Evolutionary conservation across 2,888 invertebrate species (phyloP), one percentile per base, ranked within the genome.

Genomic region (Flexamia atlantica): DNA sequence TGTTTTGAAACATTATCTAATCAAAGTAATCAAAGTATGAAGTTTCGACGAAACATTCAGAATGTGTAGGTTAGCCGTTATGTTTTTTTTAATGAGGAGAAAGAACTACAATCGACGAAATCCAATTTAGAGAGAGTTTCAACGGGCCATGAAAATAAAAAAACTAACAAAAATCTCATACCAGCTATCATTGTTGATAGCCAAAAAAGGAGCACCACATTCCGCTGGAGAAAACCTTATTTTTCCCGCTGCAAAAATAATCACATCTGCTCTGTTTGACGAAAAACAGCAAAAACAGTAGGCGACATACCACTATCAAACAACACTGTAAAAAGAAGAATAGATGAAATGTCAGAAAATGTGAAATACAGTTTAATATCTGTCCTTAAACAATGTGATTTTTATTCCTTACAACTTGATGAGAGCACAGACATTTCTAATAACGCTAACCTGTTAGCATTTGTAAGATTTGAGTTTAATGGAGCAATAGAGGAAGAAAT

Each of bases 11-110:
- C 84, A 60, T 86, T 88, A 80, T 84, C 86, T 81, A 80, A 84
- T 81, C 85, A 85, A 68, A 86, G 86, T 79, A 88, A 88, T 86
- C 87, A 87, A 85, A 87, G 87, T 84, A 83, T 85, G 76, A 88
- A 88, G 87, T 82, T 64, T 82, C 86, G 84, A 84, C 85, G 46
- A 84, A 84, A 81, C 86, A 87, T 87, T 60, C 46, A 70, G 50
- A 82, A 83, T 85, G 84, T 82, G n/a, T 30, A 23, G n/a, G 25
- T 57, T 28, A 81, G 42, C 57, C 53, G 2, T 23, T 57, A 30
- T 28, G 28, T 57, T 20, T 53, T 53, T 81, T 74, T 30, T 30
- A 14, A 30, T 36, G n/a, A 2, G 5, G 36, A 74, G n/a, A 30
- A 30, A 12, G 57, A 53, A 25, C 84, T 85, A 76, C 85, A 86